Base-by-base conservation (phyloP, 2,113 vertebrate species). In the Lycocorax pyrrhopterus region DNA sequence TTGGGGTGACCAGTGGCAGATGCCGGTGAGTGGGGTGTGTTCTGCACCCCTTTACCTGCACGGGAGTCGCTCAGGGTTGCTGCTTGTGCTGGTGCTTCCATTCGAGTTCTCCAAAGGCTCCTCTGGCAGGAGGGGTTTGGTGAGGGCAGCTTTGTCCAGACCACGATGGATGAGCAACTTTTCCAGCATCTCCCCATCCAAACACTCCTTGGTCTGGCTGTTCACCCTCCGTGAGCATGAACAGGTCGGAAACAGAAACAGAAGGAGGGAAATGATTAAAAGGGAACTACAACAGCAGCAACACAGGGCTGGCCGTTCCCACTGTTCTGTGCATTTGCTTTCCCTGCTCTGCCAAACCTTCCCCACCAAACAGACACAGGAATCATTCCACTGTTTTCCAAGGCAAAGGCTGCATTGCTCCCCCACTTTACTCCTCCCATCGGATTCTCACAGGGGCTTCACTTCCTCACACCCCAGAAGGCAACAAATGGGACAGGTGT, bases 61-160 rank as follows among this genome's bases (percentile, higher is more conserved):
- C 49, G 16, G 26, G 44, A 47, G 2, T 13, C 18, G 4, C 44
- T 55, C 39, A 4, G 29, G 12, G 19, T 20, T 47, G 18, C 37
- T 63, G 53, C 8, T 6, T 10, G 27, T 58, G 32, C 43, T 12
- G 56, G 5, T 27, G 29, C 11, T 47, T 46, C 30, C 0, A 0
- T 8, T 20, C 5, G 33, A 3, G 62, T 1, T 51, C 67, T 32
- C 39, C 30, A 8, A 37, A 75, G 62, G 20, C 30, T 55, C 4
- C 35, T 73, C 47, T 30, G 83, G 16, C 47, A 32, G 33, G 3
- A 11, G 8, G 12, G 14, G 27, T 17, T 72, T 37, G 55, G 10
- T 26, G 46, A 49, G 53, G 27, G 46, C 25, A 52, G 30, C 27
- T 51, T 43, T 32, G 47, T 46, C 47, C 71, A 14, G 13, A 11